These are phyloP conservation scores for Crossoptilon crossoptilon DNA, from an alignment of 2,797 vertebrate genomes.

Conservation along the genomic window DNA sequence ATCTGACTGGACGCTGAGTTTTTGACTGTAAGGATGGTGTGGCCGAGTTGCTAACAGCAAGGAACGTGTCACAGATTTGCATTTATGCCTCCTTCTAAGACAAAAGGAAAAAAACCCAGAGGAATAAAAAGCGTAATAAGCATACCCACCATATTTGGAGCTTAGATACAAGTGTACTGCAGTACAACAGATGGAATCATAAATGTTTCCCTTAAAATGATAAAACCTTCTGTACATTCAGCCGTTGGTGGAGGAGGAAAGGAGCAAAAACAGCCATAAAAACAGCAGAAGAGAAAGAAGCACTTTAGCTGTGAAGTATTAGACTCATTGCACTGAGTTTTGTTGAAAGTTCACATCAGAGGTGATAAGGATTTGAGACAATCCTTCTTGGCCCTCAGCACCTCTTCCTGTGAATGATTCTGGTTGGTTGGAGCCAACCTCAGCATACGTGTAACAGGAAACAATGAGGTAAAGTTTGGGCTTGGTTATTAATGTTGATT, in stretches of 20 bases:
- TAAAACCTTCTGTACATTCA: neutral
- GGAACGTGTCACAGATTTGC: neutral
- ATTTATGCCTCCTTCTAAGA: neutral
- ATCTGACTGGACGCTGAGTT: neutral
- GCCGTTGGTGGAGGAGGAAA: neutral
- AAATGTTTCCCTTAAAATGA: neutral
- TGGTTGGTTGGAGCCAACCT: neutral
- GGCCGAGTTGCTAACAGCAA: neutral
- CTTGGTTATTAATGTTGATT: neutral
- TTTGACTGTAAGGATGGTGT: neutral
- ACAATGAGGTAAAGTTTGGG: neutral
- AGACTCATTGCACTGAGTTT: neutral
- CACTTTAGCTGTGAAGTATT: neutral
- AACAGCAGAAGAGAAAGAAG: neutral
- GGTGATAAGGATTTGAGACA: constrained; percentile 1
- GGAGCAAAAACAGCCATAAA: neutral
- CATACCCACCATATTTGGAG: neutral
- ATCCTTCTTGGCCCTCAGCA: neutral
- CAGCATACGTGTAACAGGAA: neutral
- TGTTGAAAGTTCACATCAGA: neutral
- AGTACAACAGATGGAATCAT: neutral
- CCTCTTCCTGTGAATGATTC: constrained; percentile 10
- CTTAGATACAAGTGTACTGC: neutral
- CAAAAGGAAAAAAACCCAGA: neutral
- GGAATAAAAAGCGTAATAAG: neutral